Evolutionary conservation across 2,888 invertebrate species (phyloP).

Genomic region (Prosopocoilus inquinatus): DNA sequence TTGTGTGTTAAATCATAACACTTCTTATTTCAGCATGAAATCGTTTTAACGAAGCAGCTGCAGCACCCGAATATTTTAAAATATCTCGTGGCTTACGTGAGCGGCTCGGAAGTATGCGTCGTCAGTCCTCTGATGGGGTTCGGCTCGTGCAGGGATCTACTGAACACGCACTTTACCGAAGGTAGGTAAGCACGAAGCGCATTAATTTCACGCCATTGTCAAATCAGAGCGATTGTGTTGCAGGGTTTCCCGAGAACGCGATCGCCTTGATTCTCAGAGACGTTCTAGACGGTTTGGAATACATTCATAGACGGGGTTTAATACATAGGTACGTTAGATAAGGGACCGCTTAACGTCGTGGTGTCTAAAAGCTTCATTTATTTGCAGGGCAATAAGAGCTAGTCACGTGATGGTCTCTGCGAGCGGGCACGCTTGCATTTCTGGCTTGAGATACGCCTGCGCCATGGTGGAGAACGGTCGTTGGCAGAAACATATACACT

Average conservation of each 20-base stretch:
- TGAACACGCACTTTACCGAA: conserved; percentile 70
- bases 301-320: conserved; percentile 79
- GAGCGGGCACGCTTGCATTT: conserved; percentile 68
- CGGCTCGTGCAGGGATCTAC: conserved; percentile 78
- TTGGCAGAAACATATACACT: conserved; percentile 67
- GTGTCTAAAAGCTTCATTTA: not conserved
- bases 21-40: conserved; percentile 71
- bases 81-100: conserved; percentile 74
- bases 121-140: conserved; percentile 82
- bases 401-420: conserved; percentile 80
- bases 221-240: conserved; percentile 13
- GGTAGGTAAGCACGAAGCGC: conserved; percentile 41
- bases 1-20: not conserved
- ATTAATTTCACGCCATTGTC: not conserved
- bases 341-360: not conserved
- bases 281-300: conserved; percentile 75
- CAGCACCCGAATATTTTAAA: conserved; percentile 77
- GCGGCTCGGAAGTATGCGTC: conserved; percentile 73
- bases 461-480: conserved; percentile 71
- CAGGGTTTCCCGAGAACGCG: conserved; percentile 78
- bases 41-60: conserved; percentile 72
- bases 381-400: conserved; percentile 72
- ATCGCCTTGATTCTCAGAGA: conserved; percentile 78
- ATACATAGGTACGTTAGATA: conserved; percentile 69
- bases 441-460: conserved; percentile 78